phyloP scores from a whole-genome alignment of 2,888 invertebrate genomes.

The Caenorhabditis sp. region DNA sequence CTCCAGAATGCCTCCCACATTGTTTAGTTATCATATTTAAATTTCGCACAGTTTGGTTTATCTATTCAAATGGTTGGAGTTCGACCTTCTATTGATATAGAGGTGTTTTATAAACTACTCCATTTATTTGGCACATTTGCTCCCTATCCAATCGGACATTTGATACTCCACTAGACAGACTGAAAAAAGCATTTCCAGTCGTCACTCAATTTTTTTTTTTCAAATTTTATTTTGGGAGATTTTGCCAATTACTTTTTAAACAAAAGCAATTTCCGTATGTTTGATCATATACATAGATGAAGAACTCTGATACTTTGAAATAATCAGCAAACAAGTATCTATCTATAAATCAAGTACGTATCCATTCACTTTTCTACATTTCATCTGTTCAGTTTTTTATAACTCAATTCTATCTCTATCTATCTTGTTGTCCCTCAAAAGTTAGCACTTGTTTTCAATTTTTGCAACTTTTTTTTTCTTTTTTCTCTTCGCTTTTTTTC shows the following conservation, averaged over 20 bases:
- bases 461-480: background rate
- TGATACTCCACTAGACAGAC: background rate
- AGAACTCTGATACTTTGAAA: background rate
- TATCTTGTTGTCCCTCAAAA: background rate
- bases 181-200: too few relatives aligned
- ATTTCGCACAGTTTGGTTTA: too few relatives aligned
- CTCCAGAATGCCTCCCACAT: too few relatives aligned
- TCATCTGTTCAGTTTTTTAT: background rate
- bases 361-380: too few relatives aligned
- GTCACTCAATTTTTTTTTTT: too few relatives aligned
- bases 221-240: too few relatives aligned
- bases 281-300: background rate
- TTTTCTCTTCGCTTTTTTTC: background rate
- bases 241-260: too few relatives aligned
- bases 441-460: slow-evolving; percentile 3
- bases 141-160: background rate
- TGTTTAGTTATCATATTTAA: too few relatives aligned
- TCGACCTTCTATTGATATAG: too few relatives aligned
- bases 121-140: background rate
- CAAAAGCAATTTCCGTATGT: background rate
- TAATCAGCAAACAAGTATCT: background rate
- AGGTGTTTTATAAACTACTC: too few relatives aligned
- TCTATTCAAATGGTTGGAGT: too few relatives aligned
- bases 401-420: background rate
- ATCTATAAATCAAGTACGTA: too few relatives aligned